A percentile compares a stretch with the other conserved stretches of the same genome.
phyloP scores from a whole-genome alignment of 2,888 invertebrate species.

The Flexamia atlantica region DNA sequence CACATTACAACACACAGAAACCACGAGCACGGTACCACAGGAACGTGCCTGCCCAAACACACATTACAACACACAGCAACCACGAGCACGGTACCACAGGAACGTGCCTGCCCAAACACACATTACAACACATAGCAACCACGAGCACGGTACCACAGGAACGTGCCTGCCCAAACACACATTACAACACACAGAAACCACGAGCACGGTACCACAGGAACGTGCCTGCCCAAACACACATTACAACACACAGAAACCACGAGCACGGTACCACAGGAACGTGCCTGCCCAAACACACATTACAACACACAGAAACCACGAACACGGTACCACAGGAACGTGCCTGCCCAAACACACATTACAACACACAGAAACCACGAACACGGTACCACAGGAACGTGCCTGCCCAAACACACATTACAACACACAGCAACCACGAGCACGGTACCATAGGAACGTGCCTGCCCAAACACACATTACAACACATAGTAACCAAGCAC shows the following conservation, averaged over 20 bases:
- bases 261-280: slow-evolving; percentile 93
- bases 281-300: too few species aligned
- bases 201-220: slow-evolving; percentile 93
- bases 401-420: too few species aligned
- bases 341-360: too few species aligned
- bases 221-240: too few species aligned
- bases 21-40: slow-evolving; percentile 93
- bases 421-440: slow-evolving; percentile 82
- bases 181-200: slow-evolving; percentile 74
- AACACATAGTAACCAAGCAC: slow-evolving; percentile 86
- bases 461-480: slow-evolving; percentile 64
- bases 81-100: slow-evolving; percentile 93
- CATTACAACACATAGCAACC: slow-evolving; percentile 74
- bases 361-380: slow-evolving; percentile 78
- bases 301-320: slow-evolving; percentile 75
- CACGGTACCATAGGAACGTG: slow-evolving; percentile 87
- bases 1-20: slow-evolving; percentile 73
- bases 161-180: too few species aligned
- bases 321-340: slow-evolving; percentile 93
- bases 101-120: too few species aligned
- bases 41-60: too few species aligned
- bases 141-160: slow-evolving; percentile 93
- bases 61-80: slow-evolving; percentile 73
- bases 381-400: slow-evolving; percentile 93
- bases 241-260: slow-evolving; percentile 74